These are phyloP conservation scores for Orthonychiurus folsomi DNA, from an alignment of 2,888 invertebrate genomes.

Conservation along the genomic window DNA sequence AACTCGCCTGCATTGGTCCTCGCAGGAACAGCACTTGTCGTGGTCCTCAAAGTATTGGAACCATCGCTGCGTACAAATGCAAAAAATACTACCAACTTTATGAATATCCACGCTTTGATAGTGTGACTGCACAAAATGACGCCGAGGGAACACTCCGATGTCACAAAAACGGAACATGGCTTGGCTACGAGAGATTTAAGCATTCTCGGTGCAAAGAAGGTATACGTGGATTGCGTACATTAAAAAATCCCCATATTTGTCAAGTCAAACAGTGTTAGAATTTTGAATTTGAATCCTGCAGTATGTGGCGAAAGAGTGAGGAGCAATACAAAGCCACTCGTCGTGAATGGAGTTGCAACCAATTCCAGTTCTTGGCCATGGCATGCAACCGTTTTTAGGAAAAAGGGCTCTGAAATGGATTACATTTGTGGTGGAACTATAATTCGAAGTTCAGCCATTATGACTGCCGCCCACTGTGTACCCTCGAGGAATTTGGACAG, in stretches of 20 bases:
- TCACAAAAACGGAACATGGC: background rate
- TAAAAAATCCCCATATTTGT: too few species aligned
- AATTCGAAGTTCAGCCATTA: background rate
- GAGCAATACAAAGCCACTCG: background rate
- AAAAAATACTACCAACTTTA: too few species aligned
- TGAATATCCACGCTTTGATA: too few species aligned
- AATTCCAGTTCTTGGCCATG: background rate
- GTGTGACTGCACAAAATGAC: too few species aligned
- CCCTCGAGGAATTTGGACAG: background rate
- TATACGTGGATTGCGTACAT: too few species aligned
- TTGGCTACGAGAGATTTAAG: background rate
- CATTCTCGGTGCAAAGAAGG: background rate
- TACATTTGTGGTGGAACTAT: slow-evolving; percentile 8
- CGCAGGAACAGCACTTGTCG: too few species aligned
- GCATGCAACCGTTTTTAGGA: slow-evolving; percentile 1
- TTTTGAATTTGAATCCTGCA: too few species aligned
- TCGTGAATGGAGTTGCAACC: background rate
- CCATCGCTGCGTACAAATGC: too few species aligned
- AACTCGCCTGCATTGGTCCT: too few species aligned
- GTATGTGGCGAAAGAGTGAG: background rate
- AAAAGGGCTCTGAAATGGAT: background rate
- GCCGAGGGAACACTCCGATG: background rate
- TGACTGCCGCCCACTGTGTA: background rate
- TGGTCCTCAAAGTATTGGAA: too few species aligned
- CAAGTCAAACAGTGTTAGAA: too few species aligned